Evolutionary conservation across 2,797 vertebrate genomes (phyloP), one percentile per base, ranked within the genome.

Genomic region (Mycteria americana): DNA sequence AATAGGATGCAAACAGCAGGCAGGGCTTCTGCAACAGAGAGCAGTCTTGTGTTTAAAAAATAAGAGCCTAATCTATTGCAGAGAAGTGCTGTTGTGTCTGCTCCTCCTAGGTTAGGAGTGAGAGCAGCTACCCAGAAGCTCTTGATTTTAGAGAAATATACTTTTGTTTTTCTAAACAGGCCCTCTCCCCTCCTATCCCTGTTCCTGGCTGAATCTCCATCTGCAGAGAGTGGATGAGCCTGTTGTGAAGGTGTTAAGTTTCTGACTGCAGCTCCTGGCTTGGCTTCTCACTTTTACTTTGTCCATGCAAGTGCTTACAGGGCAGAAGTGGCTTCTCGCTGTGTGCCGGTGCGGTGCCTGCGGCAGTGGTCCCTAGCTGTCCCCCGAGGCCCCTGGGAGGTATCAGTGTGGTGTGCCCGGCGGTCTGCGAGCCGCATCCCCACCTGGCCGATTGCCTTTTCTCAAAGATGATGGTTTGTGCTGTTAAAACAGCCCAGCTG

Each of bases 361-460:
- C 39, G 16, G 82, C 43, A 7, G 28, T 35, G 54, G 9, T 39
- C 43, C 37, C 54, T 25, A 16, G 4, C 13, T 83, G 67, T 43
- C 31, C n/a, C 6, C 39, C 0, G 0, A 35, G 23, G 28, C 23
- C 7, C 28, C 35, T 0, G 0, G 82, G 23, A 17, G 33, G 11
- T 17, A 8, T 19, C 2, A 1, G 2, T 0, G 2, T 35, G 43
- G 25, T 64, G 53, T 79, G n/a, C 48, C 81, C 25, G 77, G 57
- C 84, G 80, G 73, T 48, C 63, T 35, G 57, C 0, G 15, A 57
- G 51, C 53, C 2, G 0, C 15, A 9, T 63, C 10, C 62, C 56
- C 11, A 1, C 63, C 37, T 4, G 39, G 11, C 23, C 4, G 2
- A 7, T 18, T 6, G 33, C 51, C 37, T 74, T 63, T 56, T 57